Conservation (phyloP, 2,797 vertebrate species). For the Sardinella longiceps region DNA sequence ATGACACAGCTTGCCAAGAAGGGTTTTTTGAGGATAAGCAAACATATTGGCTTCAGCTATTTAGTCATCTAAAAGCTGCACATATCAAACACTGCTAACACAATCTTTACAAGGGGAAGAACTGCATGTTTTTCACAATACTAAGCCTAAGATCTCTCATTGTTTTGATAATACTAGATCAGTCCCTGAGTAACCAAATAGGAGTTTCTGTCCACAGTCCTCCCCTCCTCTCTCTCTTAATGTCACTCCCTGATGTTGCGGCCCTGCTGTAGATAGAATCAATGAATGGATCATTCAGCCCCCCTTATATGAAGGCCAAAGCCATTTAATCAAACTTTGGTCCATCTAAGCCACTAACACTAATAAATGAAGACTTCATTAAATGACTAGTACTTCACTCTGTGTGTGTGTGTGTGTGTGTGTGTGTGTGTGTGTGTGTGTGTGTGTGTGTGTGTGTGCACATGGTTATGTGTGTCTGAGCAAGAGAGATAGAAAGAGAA, state of each 20-base stretch:
- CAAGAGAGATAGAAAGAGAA: background rate
- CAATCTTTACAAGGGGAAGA: background rate
- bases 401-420: background rate
- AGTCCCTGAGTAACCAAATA: background rate
- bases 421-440: background rate
- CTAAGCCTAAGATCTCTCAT: background rate
- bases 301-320: background rate
- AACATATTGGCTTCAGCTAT: background rate
- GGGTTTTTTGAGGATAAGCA: background rate
- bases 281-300: background rate
- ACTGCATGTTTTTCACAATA: background rate
- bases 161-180: background rate
- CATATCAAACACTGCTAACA: background rate
- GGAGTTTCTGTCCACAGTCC: background rate
- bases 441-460: background rate
- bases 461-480: background rate
- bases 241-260: background rate
- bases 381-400: background rate
- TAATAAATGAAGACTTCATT: conserved; percentile 23
- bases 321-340: conserved; percentile 6
- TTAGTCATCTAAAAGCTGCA: background rate
- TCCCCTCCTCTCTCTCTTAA: background rate
- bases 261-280: background rate
- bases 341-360: conserved; percentile 14
- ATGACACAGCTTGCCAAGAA: background rate